These are phyloP conservation scores for Cydia amplana DNA, from an alignment of 1,140 invertebrate species.

Conservation along the genomic window DNA sequence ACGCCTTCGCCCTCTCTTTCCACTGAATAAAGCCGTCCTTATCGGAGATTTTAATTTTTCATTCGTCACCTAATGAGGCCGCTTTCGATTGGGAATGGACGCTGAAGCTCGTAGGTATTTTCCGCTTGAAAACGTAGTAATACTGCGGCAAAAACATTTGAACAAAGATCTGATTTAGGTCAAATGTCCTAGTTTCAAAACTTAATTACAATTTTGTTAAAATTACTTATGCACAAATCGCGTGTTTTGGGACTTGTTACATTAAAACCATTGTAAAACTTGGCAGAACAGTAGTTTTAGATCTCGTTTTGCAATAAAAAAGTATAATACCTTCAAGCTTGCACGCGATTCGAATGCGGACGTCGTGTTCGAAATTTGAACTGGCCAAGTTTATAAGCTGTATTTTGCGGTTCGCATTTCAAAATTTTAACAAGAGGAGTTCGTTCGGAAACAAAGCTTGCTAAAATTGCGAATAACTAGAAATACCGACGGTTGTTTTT, in stretches of 20 bases:
- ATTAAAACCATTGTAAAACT: constrained; percentile 40
- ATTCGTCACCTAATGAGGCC: constrained; percentile 43
- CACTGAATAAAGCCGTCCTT: constrained; percentile 37
- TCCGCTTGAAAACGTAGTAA: not conserved
- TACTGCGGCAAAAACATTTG: constrained; percentile 27
- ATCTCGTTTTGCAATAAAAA: constrained; percentile 46
- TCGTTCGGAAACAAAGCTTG: constrained; percentile 21
- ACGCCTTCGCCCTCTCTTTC: constrained; percentile 41
- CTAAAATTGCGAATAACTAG: constrained; percentile 24
- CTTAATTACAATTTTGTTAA: constrained; percentile 23
- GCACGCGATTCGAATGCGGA: constrained; percentile 48
- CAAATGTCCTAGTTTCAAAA: constrained; percentile 16
- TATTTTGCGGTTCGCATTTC: constrained; percentile 30
- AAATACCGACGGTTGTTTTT: not conserved
- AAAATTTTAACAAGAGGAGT: constrained; percentile 15
- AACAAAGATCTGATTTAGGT: not conserved
- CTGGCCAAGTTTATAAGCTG: constrained; percentile 28
- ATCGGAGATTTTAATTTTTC: constrained; percentile 51
- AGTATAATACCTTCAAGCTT: constrained; percentile 36
- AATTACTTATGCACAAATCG: constrained; percentile 32
- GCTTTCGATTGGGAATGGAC: constrained; percentile 10
- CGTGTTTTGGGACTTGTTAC: constrained; percentile 45
- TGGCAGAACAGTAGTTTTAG: constrained; percentile 43
- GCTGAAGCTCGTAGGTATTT: constrained; percentile 2
- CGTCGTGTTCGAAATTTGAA: constrained; percentile 44